Conservation (phyloP, 2,888 invertebrate genomes). For the Dynastes maya region DNA sequence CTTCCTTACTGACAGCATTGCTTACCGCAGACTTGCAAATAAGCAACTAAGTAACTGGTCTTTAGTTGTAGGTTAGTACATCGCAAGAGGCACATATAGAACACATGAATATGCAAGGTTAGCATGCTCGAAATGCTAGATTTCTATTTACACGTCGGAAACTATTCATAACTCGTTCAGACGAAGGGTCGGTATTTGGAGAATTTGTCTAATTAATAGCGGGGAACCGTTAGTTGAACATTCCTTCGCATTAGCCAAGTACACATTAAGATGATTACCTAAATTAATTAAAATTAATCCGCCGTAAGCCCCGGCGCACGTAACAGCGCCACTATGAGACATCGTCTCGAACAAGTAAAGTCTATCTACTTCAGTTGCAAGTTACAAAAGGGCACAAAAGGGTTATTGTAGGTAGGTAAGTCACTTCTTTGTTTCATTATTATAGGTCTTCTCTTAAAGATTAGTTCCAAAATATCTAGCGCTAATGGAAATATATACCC, state of each 20-base stretch:
- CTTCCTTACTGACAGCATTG: no score
- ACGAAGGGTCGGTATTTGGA: constrained; percentile 51
- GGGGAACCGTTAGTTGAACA: constrained; percentile 53
- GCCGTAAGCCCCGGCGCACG: constrained; percentile 5
- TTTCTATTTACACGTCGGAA: constrained; percentile 49
- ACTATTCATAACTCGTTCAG: constrained; percentile 53
- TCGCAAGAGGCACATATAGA: no score
- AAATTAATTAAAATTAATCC: constrained; percentile 59
- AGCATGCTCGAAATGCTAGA: constrained; percentile 19
- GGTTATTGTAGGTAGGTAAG: background rate
- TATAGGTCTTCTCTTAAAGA: no score
- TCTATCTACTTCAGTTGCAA: background rate
- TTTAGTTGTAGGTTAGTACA: no score
- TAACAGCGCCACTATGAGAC: background rate
- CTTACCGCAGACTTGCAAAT: no score
- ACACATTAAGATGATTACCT: constrained; percentile 58
- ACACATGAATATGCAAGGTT: background rate
- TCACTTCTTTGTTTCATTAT: constrained; percentile 1
- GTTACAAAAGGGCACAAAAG: background rate
- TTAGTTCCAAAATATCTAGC: no score
- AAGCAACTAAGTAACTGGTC: no score
- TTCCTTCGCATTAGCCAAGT: constrained; percentile 55
- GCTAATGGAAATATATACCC: no score
- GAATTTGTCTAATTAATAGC: constrained; percentile 57
- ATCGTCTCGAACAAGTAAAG: background rate